Percentiles rank a stretch among this genome's conserved stretches.
Conservation (phyloP, 2,888 invertebrate species). For the Flabesymbios commensalis region DNA sequence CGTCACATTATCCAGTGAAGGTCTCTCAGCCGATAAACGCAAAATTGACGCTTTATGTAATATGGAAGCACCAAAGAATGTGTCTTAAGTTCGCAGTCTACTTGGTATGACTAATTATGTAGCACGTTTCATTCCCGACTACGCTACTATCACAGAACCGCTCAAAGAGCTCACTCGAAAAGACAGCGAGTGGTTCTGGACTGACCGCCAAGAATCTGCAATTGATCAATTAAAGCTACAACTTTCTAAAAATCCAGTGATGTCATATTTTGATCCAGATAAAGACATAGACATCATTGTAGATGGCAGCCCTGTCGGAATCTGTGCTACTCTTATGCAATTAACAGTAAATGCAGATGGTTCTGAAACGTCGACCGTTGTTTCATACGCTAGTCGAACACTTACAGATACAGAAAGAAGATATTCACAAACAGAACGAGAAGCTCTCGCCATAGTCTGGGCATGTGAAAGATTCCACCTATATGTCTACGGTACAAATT, state of each 20-base stretch:
- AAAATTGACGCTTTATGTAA: conserved; percentile 11
- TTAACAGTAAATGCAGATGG: neutral
- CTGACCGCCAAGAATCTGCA: conserved; percentile 16
- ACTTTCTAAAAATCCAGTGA: conserved; percentile 25
- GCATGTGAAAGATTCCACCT: conserved; percentile 43
- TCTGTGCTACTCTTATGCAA: conserved; percentile 8
- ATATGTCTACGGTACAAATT: conserved; percentile 40
- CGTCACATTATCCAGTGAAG: neutral
- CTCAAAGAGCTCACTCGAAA: conserved; percentile 32
- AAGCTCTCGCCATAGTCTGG: conserved; percentile 32
- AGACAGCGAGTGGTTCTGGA: conserved; percentile 29
- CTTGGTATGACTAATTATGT: conserved; percentile 14
- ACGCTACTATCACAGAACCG: conserved; percentile 27
- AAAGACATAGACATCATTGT: conserved; percentile 33
- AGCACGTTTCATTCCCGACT: conserved; percentile 13
- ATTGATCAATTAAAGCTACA: conserved; percentile 31
- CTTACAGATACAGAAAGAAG: conserved; percentile 35
- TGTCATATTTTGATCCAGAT: conserved; percentile 35
- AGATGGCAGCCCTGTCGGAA: conserved; percentile 39
- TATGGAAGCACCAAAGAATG: conserved; percentile 3
- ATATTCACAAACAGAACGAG: conserved; percentile 42
- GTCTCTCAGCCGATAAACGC: conserved; percentile 1
- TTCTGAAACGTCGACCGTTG: neutral
- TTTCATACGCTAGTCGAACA: conserved; percentile 34
- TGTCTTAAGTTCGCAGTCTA: conserved; percentile 14